Evolutionary conservation across 2,797 vertebrate species (phyloP).

Genomic region (Psittacula derbiana): DNA sequence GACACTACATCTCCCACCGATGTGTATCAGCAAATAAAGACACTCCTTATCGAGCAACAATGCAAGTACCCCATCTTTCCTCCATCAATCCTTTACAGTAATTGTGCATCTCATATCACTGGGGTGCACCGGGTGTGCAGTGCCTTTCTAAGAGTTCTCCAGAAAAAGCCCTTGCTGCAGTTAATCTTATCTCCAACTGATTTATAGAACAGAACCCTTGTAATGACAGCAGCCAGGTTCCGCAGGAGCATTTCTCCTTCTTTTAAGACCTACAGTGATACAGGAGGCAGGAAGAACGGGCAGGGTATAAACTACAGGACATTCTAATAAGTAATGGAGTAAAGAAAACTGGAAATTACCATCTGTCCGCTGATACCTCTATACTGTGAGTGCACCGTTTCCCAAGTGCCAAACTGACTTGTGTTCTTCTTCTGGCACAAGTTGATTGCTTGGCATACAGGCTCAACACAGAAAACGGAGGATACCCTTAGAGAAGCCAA

Average conservation of each 20-base stretch:
- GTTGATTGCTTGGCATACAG: neutral
- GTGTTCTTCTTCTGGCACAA: neutral
- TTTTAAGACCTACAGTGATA: neutral
- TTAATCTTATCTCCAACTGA: neutral
- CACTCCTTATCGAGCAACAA: neutral
- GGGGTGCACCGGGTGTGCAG: neutral
- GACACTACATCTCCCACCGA: neutral
- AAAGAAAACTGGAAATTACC: neutral
- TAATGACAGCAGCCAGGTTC: neutral
- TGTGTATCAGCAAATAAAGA: conserved; percentile 3
- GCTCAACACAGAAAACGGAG: neutral
- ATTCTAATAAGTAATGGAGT: neutral
- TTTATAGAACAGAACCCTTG: neutral
- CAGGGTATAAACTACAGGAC: neutral
- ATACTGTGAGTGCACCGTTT: neutral
- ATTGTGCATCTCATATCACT: neutral
- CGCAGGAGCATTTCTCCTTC: neutral
- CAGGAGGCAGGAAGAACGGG: neutral
- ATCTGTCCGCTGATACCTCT: neutral
- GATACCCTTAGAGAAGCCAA: neutral
- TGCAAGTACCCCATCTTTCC: neutral
- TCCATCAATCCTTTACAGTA: neutral
- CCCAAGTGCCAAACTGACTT: neutral
- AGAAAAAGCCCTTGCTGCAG: neutral
- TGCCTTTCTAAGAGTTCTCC: neutral